A percentile compares a stretch with the other conserved stretches of the same genome.
These are phyloP conservation scores for Oscheius sp. DNA, from an alignment of 2,888 invertebrate genomes.

Conservation along the genomic window DNA sequence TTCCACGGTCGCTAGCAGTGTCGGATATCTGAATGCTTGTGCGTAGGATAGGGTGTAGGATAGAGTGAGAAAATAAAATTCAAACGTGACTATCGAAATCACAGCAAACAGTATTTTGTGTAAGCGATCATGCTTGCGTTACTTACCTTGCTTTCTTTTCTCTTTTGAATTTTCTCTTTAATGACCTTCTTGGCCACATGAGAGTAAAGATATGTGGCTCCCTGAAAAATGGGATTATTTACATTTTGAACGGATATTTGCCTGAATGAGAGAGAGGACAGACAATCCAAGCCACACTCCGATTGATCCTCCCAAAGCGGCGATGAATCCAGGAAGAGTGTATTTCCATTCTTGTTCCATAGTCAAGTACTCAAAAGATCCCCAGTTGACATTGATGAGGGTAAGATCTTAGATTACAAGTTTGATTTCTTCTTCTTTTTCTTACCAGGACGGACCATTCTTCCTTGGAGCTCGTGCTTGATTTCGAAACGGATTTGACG, in stretches of 20 bases:
- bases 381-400: slow-evolving; percentile 64
- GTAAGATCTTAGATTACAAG: slow-evolving; percentile 58
- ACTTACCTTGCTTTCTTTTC: slow-evolving; percentile 1
- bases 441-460: slow-evolving; percentile 60
- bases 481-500: slow-evolving; percentile 64
- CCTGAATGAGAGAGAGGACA: slow-evolving; percentile 68
- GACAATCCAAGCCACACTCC: slow-evolving; percentile 70
- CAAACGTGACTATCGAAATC: neutral
- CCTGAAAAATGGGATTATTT: slow-evolving; percentile 40
- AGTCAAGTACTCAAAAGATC: slow-evolving; percentile 67
- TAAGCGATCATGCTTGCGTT: neutral
- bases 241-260: neutral
- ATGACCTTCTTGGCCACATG: slow-evolving; percentile 57
- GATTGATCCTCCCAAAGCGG: slow-evolving; percentile 68
- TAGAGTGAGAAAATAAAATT: slow-evolving; percentile 8
- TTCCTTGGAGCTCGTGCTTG: slow-evolving; percentile 63
- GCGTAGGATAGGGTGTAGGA: neutral
- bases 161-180: slow-evolving; percentile 46
- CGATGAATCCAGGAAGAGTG: slow-evolving; percentile 64
- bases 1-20: too few species aligned
- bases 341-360: slow-evolving; percentile 66
- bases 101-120: slow-evolving; percentile 2
- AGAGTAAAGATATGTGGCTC: slow-evolving; percentile 62
- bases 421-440: neutral
- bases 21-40: neutral